Conservation (phyloP, 2,888 invertebrate genomes). For the Drosophila histrio region DNA sequence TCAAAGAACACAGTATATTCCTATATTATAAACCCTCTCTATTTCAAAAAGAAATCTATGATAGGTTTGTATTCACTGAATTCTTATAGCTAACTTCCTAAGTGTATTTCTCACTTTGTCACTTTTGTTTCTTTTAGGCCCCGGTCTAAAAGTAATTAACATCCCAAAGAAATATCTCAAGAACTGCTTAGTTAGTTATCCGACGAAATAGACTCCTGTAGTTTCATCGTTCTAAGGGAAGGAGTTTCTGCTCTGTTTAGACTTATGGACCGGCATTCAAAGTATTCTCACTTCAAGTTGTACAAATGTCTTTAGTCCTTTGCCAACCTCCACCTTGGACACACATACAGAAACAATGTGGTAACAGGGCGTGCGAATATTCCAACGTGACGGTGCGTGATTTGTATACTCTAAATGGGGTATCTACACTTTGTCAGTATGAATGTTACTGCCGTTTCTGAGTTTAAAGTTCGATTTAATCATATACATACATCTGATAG, state of each 20-base stretch:
- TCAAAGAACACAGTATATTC: too few species aligned
- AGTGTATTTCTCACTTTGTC: background rate
- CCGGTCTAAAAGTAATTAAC: background rate
- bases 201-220: constrained; percentile 5
- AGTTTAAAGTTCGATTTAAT: too few species aligned
- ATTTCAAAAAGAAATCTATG: too few species aligned
- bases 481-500: too few species aligned
- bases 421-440: background rate
- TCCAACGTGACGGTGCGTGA: constrained; percentile 49
- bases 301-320: constrained; percentile 57
- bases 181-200: background rate
- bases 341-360: constrained; percentile 31
- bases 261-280: constrained; percentile 45
- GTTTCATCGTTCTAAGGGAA: background rate
- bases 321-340: background rate
- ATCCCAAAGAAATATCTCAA: background rate
- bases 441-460: background rate
- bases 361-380: constrained; percentile 63
- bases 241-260: constrained; percentile 4
- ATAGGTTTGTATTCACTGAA: too few species aligned
- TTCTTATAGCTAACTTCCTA: too few species aligned
- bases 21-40: too few species aligned
- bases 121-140: background rate
- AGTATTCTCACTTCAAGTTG: constrained; percentile 26
- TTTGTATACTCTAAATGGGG: constrained; percentile 35